Conservation (phyloP, 2,797 vertebrate genomes). For the Jordanella pulchra region DNA sequence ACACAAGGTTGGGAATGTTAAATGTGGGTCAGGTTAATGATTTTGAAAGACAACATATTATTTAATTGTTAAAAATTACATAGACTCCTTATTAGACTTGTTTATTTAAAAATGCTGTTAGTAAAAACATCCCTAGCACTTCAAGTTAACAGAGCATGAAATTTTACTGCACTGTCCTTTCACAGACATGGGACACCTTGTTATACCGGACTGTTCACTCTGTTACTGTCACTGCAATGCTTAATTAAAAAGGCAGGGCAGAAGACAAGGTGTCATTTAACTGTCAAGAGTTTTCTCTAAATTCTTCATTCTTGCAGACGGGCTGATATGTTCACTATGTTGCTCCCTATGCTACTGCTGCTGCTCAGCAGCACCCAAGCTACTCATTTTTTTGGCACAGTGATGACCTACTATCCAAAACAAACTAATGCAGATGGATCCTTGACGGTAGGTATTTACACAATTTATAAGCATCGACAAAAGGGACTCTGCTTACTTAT, state of each 20-base stretch:
- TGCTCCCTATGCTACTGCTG: conserved; percentile 2
- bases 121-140: too few relatives aligned
- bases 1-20: too few relatives aligned
- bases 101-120: too few relatives aligned
- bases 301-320: background rate
- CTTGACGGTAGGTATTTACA: background rate
- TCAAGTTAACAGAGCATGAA: too few relatives aligned
- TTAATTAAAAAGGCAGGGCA: background rate
- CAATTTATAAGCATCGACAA: background rate
- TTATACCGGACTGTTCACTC: background rate
- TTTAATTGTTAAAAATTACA: too few relatives aligned
- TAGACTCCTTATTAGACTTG: too few relatives aligned
- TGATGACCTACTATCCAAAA: conserved; percentile 7
- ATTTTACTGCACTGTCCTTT: too few relatives aligned
- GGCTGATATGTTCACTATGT: background rate
- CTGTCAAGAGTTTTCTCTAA: background rate
- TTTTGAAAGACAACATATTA: too few relatives aligned
- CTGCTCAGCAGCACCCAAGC: conserved; percentile 9
- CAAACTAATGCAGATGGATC: background rate
- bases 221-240: background rate
- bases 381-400: conserved; percentile 6
- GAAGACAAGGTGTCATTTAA: background rate
- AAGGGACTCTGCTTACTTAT: background rate
- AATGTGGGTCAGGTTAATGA: too few relatives aligned
- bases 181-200: background rate